Base-by-base conservation (phyloP, 2,113 vertebrate genomes). In the Cichladusa arquata region DNA sequence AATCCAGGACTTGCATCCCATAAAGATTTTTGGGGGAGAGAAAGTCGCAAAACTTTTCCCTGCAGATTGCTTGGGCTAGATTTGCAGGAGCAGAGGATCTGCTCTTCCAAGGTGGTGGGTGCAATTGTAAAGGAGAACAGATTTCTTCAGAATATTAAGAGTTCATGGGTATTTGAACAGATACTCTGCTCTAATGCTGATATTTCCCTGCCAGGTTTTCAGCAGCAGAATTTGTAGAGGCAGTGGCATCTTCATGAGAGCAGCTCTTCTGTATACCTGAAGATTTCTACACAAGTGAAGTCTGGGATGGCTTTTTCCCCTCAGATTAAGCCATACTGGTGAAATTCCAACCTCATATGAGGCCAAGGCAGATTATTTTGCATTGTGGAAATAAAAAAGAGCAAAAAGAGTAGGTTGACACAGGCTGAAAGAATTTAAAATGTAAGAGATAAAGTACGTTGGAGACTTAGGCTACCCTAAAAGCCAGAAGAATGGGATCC, bases 71-170 rank as follows among this genome's bases (percentile, higher is more conserved):
- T 65, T 73, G 36, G 33, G 7, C 47, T 51, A 65, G 19, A 31
- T 82, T 51, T 40, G 22, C 40, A 65, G n/a, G 13, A 42, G 19
- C 53, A 82, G 80, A 72, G 16, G 60, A 56, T 65, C 33, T 82
- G 16, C 51, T 71, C 20, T 82, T 66, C 33, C 25, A 19, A 44
- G 44, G 40, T 40, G n/a, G 12, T 0, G 0, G 9, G 11, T 66
- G 33, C 24, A 65, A 3, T 3, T 60, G 5, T 36, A 45, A 64
- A 66, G 26, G 26, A 70, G 34, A 74, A 29, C 14, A 72, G 36
- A 20, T 60, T 90, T 77, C 33, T 87, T 95, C 60, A 79, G 19
- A 34, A 14, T 57, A 28, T 36, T 19, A 69, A 34, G 8, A 45
- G 86, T 57, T 81, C 23, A 26, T 29, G 5, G 19, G 8, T 67